Evolutionary conservation across 2,888 invertebrate genomes (phyloP).

Genomic region (Deilephila elpenor): DNA sequence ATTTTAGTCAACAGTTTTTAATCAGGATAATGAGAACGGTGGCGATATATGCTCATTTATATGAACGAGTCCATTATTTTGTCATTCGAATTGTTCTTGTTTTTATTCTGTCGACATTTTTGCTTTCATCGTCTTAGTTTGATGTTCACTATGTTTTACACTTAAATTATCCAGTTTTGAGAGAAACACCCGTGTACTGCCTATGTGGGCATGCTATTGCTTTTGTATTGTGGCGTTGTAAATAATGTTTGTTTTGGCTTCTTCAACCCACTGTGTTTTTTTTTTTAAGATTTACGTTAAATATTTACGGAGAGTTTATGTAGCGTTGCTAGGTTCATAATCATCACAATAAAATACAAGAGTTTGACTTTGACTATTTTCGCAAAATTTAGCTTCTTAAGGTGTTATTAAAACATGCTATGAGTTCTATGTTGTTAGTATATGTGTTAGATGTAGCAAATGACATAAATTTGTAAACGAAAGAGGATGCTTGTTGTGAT

Average conservation of each 20-base stretch:
- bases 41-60: conserved; percentile 40
- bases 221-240: conserved; percentile 80
- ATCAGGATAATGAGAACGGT: conserved; percentile 22
- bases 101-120: conserved; percentile 51
- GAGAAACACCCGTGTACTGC: conserved; percentile 68
- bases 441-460: conserved; percentile 63
- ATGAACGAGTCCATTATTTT: conserved; percentile 33
- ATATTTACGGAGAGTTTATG: conserved; percentile 58
- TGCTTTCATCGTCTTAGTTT: conserved; percentile 66
- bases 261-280: conserved; percentile 73
- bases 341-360: conserved; percentile 76
- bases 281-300: conserved; percentile 66
- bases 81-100: conserved; percentile 36
- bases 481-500: conserved; percentile 59
- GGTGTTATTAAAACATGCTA: conserved; percentile 59
- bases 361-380: conserved; percentile 83
- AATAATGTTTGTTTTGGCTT: conserved; percentile 70
- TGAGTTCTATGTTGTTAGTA: conserved; percentile 52
- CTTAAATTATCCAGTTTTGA: conserved; percentile 53
- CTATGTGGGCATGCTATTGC: conserved; percentile 78
- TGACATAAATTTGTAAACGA: conserved; percentile 47
- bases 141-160: conserved; percentile 58
- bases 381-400: conserved; percentile 65
- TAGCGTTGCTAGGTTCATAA: conserved; percentile 75
- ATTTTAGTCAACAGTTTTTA: conserved; percentile 31